Conservation (phyloP, 92 coral and sea anemone species). For the Hydrozoanthus gracilis region DNA sequence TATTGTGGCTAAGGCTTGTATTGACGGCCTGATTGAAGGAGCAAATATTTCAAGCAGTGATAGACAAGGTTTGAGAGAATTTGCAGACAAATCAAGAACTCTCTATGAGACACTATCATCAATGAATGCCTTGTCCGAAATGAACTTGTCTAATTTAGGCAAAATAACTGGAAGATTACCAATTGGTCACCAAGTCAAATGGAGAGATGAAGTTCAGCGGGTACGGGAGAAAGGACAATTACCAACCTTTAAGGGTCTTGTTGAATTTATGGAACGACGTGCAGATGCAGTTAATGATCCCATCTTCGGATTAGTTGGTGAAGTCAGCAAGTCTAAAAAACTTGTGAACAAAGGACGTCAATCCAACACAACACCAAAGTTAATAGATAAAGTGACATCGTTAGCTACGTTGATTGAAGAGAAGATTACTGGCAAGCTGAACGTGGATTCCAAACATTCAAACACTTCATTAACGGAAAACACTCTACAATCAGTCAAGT, state of each 20-base stretch:
- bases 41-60: conserved; percentile 57
- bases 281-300: conserved; percentile 59
- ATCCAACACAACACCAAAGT: conserved; percentile 1
- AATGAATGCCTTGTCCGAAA: conserved; percentile 68
- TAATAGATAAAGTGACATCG: conserved; percentile 27
- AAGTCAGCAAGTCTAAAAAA: conserved; percentile 22
- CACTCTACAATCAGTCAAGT: conserved; percentile 30
- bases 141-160: conserved; percentile 69
- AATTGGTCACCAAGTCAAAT: conserved; percentile 50
- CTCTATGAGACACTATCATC: conserved; percentile 61
- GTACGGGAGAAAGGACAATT: conserved; percentile 44
- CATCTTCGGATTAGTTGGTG: conserved; percentile 45
- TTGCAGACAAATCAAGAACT: conserved; percentile 55
- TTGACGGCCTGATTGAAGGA: conserved; percentile 58
- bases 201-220: conserved; percentile 66
- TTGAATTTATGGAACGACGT: conserved; percentile 59
- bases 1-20: conserved; percentile 54
- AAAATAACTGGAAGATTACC: conserved; percentile 63
- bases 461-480: conserved; percentile 16
- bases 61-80: conserved; percentile 50
- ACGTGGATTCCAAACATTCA: conserved; percentile 26
- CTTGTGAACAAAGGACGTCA: conserved; percentile 28
- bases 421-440: background rate
- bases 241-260: conserved; percentile 50
- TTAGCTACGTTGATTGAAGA: conserved; percentile 25